Base-by-base conservation (phyloP, 1,140 invertebrate genomes). In the Musca vetustissima region DNA sequence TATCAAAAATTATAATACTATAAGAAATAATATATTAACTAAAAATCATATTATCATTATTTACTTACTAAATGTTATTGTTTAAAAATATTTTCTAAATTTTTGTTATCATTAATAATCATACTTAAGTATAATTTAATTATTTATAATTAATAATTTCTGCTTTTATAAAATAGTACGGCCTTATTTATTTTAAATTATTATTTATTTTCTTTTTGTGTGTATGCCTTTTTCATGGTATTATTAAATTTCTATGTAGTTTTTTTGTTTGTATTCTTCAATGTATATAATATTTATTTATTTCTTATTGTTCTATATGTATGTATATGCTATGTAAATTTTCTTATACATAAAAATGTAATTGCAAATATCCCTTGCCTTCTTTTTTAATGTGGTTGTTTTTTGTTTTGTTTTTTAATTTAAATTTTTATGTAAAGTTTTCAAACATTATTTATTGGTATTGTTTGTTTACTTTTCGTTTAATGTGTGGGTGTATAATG, bases 301-400 rank as follows among this genome's bases (percentile, higher is more conserved):
- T 32, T 57, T 57, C 15, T 57, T 43, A 14, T 36, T 61, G 36
- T 19, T 61, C 57, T 36, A 61, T 61, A 32, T 59, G 32, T 24
- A 22, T 28, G n/a, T 59, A 28, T 59, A 28, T 28, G 36, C 36
- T 59, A 59, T 59, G 36, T 61, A 61, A 61, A 61, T 61, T n/a
- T n/a, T n/a, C 57, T 61, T 61, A 61, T 36, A 61, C 57, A 61
- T 61, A 61, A 61, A 61, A 61, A 61, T 61, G 28, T 61, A 61
- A 61, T 61, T 61, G 57, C 57, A 61, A 61, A 61, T 61, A 61
- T 61, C 57, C 57, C 57, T 52, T 66, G 64, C 64, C 64, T 66
- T 61, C 13, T 50, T 66, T 66, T 25, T 49, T 49, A 50, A 48
- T 65, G n/a, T n/a, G n/a, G n/a, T n/a, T n/a, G n/a, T n/a, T n/a